Base-by-base conservation (phyloP, 2,113 vertebrate species). In the Hypomesus transpacificus region DNA sequence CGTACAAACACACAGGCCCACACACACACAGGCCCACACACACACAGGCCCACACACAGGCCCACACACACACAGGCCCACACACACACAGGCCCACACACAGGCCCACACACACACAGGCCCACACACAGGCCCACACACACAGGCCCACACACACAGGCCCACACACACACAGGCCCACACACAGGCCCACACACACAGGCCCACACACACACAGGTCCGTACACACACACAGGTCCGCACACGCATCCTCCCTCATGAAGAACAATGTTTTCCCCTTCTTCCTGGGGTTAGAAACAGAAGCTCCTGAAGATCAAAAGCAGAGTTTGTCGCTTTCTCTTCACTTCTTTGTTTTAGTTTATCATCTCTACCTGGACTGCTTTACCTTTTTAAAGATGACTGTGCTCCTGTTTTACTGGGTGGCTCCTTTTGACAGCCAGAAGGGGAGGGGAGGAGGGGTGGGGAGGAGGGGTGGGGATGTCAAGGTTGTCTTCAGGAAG, bases 1-100 rank as follows among this genome's bases (percentile, higher is more conserved):
- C n/a, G n/a, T n/a, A 17, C 4, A 1, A 57, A n/a, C 64, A 54
- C 65, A 65, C 34, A 11, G 8, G n/a, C 18, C n/a, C n/a, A 3
- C 34, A 28, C n/a, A 50, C 71, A 67, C 16, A 11, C n/a, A n/a
- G 28, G 74, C 52, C 57, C 77, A 68, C 75, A 68, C 28, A 64
- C 31, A 68, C 31, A 71, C 34, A 71, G 1, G 39, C 4, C 0
- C 14, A 4, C 14, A 26, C 14, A 16, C 8, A 61, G 58, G 8
- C 11, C 11, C 3, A 61, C 20, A 22, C 9, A 61, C 22, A 61
- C 9, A 14, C n/a, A n/a, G 11, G 2, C 14, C 13, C 54, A 2
- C 54, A 59, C 57, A 24, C 20, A 31, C 21, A 61, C 22, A n/a
- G n/a, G n/a, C n/a, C n/a, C n/a, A 62, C 26, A 31, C 60, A 31